Evolutionary conservation across 1,140 invertebrate genomes (phyloP).

Genomic region (Rhopalosiphum padi): DNA sequence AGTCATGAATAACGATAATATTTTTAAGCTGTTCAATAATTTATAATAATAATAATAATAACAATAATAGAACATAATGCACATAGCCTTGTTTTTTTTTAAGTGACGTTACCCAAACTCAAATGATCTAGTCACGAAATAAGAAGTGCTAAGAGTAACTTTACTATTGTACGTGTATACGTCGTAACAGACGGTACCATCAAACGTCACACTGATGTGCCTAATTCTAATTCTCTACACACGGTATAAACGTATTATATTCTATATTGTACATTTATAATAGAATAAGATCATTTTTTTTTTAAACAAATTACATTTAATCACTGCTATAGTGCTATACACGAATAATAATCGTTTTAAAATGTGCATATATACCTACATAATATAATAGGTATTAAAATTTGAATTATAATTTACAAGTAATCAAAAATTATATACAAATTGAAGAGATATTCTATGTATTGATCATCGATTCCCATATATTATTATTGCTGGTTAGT

Average conservation of each 20-base stretch:
- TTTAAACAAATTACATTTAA: not conserved
- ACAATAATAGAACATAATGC: not conserved
- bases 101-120: not conserved
- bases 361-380: not conserved
- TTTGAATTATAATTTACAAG: not conserved
- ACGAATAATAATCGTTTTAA: not conserved
- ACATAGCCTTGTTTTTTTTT: too few relatives aligned
- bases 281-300: not conserved
- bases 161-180: not conserved
- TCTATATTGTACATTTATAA: not conserved
- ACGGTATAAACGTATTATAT: not conserved
- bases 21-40: not conserved
- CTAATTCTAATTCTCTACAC: not conserved
- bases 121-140: not conserved
- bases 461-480: not conserved
- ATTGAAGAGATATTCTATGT: not conserved
- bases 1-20: not conserved
- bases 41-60: not conserved
- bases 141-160: not conserved
- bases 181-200: not conserved
- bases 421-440: not conserved
- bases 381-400: not conserved
- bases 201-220: not conserved
- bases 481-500: too few relatives aligned
- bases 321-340: not conserved